Conservation (phyloP, 1,140 invertebrate genomes). For the Luehdorfia chinensis region DNA sequence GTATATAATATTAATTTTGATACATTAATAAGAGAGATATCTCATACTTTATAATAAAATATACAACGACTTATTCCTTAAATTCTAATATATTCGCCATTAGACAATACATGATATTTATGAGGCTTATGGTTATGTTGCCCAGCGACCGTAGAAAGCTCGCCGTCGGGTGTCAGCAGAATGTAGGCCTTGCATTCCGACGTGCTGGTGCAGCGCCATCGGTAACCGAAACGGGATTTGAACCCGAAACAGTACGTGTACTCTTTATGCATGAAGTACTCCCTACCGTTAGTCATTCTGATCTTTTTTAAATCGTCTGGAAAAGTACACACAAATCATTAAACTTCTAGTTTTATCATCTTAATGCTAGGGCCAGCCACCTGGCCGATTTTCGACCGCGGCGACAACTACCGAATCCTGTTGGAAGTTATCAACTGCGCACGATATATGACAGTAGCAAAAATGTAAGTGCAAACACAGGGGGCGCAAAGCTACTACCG, state of each 20-base stretch:
- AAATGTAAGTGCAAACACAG: too few relatives aligned
- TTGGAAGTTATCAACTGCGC: too few relatives aligned
- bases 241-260: slow-evolving; percentile 25
- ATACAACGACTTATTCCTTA: too few relatives aligned
- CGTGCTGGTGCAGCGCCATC: slow-evolving; percentile 32
- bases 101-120: slow-evolving; percentile 11
- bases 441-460: too few relatives aligned
- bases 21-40: too few relatives aligned
- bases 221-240: slow-evolving; percentile 2
- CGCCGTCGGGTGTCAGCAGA: slow-evolving; percentile 6
- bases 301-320: slow-evolving; percentile 20
- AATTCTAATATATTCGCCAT: slow-evolving; percentile 24
- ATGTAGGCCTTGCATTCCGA: slow-evolving; percentile 26
- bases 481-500: too few relatives aligned
- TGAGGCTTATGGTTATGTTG: slow-evolving; percentile 25
- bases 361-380: too few relatives aligned
- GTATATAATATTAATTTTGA: too few relatives aligned
- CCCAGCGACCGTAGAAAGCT: background rate
- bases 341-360: too few relatives aligned
- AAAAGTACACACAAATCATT: slow-evolving; percentile 12
- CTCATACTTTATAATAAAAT: too few relatives aligned
- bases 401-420: too few relatives aligned
- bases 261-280: slow-evolving; percentile 24
- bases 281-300: slow-evolving; percentile 19
- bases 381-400: too few relatives aligned